These are phyloP conservation scores for Catostomus latipinnis DNA, from an alignment of 2,797 vertebrate genomes.

Conservation along the genomic window DNA sequence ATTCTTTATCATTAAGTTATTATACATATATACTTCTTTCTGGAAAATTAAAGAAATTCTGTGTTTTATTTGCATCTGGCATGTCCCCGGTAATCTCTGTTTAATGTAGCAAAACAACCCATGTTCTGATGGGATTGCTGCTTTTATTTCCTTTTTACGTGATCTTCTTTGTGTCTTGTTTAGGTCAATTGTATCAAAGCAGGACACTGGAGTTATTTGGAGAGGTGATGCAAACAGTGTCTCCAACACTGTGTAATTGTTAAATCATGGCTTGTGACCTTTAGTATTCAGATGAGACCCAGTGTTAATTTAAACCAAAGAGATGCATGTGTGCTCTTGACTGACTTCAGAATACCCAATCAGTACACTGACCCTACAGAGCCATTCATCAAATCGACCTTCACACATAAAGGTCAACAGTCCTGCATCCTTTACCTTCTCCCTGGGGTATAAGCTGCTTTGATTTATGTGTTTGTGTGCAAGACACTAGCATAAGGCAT, in stretches of 20 bases:
- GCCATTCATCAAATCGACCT: conserved; percentile 74
- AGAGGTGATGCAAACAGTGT: neutral
- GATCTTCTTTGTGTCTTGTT: neutral
- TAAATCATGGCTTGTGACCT: conserved; percentile 60
- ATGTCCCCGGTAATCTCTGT: neutral
- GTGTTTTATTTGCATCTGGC: too few species aligned
- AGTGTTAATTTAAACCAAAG: conserved; percentile 69
- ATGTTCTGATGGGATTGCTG: conserved; percentile 23
- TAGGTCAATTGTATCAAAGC: neutral
- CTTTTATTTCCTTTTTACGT: conserved; percentile 1
- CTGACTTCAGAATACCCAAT: conserved; percentile 73
- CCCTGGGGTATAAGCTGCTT: conserved; percentile 49
- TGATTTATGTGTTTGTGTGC: conserved; percentile 44
- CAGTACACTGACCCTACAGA: conserved; percentile 68
- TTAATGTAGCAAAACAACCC: conserved; percentile 39
- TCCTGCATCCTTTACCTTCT: conserved; percentile 44
- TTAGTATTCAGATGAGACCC: conserved; percentile 70
- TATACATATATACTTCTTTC: neutral
- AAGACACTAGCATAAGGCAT: conserved; percentile 11
- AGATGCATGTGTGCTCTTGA: conserved; percentile 62
- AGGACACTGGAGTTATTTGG: neutral
- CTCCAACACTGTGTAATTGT: conserved; percentile 55
- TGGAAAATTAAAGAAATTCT: neutral
- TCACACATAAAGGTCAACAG: conserved; percentile 59
- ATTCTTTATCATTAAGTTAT: neutral